Evolutionary conservation across 2,797 vertebrate species (phyloP).

Genomic region (Argyrosomus regius): DNA sequence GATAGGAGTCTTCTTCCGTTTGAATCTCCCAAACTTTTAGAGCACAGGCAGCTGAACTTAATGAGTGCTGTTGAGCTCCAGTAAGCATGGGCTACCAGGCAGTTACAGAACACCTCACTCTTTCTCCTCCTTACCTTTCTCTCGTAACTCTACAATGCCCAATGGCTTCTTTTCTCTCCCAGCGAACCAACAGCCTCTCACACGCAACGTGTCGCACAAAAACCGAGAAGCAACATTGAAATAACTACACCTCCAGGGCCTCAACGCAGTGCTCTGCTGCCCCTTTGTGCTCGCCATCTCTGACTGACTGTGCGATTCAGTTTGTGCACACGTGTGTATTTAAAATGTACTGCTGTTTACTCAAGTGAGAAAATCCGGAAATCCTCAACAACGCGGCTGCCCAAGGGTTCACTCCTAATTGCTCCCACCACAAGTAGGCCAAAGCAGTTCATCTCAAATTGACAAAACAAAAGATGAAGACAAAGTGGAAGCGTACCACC

Average conservation of each 20-base stretch:
- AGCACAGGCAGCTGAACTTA: conserved; percentile 61
- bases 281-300: conserved; percentile 51
- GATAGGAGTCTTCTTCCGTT: conserved; percentile 62
- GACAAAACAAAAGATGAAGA: conserved; percentile 67
- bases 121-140: conserved; percentile 41
- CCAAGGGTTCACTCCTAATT: conserved; percentile 64
- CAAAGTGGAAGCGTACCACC: conserved; percentile 28
- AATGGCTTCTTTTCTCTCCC: conserved; percentile 53
- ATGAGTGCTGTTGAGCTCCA: conserved; percentile 61
- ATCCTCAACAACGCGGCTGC: conserved; percentile 57
- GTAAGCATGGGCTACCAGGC: conserved; percentile 65
- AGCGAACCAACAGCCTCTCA: conserved; percentile 54
- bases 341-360: conserved; percentile 50
- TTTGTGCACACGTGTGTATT: conserved; percentile 29
- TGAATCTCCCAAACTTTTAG: conserved; percentile 67
- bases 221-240: conserved; percentile 56
- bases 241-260: conserved; percentile 60
- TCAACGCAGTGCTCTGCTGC: conserved; percentile 41
- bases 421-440: conserved; percentile 53
- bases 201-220: conserved; percentile 58
- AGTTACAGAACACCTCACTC: conserved; percentile 51
- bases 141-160: conserved; percentile 55
- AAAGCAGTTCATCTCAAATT: conserved; percentile 60
- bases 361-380: conserved; percentile 49
- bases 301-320: conserved; percentile 20